Conservation (phyloP, 2,113 vertebrate genomes). For the Odontophorus gujanensis region DNA sequence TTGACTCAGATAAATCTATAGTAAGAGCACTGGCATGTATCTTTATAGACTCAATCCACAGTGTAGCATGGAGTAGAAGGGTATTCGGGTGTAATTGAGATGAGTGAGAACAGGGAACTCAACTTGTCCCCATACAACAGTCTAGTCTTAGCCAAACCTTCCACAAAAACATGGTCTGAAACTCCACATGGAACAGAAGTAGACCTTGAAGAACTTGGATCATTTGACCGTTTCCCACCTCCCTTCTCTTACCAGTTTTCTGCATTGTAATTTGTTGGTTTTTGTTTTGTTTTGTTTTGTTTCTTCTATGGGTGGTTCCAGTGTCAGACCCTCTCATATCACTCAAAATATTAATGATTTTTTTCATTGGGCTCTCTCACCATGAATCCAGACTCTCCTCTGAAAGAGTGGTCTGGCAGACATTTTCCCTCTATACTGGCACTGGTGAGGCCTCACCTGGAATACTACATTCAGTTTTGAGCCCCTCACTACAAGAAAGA, state of each 20-base stretch:
- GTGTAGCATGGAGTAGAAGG: rapidly evolving
- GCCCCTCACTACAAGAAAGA: no score
- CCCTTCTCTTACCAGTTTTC: not conserved
- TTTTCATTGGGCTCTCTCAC: rapidly evolving
- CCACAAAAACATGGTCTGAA: not conserved
- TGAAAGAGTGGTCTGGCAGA: not conserved
- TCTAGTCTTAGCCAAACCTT: not conserved
- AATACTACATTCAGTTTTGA: no score
- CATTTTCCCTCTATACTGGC: no score
- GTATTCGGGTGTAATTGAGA: rapidly evolving
- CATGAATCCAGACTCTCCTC: not conserved
- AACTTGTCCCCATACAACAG: not conserved
- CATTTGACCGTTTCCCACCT: not conserved
- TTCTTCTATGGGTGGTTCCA: not conserved
- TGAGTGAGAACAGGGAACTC: not conserved
- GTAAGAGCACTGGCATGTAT: not conserved
- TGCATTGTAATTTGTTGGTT: not conserved
- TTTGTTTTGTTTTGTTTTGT: not conserved
- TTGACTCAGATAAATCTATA: not conserved
- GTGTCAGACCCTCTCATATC: not conserved
- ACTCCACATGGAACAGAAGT: rapidly evolving
- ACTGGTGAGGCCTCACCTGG: no score
- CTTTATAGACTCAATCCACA: not conserved
- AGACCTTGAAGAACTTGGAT: not conserved
- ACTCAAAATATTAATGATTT: not conserved